Evolutionary conservation across 2,888 invertebrate species (phyloP).

Genomic region (Hypomecis atomaria): DNA sequence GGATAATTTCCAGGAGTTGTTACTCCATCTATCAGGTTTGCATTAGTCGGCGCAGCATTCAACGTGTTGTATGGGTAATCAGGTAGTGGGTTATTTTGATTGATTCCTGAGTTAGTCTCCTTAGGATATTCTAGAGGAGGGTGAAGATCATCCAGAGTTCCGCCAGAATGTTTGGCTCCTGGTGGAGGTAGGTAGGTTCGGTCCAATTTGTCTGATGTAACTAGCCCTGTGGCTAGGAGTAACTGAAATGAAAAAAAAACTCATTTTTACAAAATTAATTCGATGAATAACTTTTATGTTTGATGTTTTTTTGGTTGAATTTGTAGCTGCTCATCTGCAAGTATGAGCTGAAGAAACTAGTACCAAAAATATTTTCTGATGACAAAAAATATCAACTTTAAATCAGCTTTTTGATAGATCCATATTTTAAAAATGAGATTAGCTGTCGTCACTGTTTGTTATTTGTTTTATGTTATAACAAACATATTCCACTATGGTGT

Average conservation of each 20-base stretch:
- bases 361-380: too few relatives aligned
- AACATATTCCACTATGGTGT: too few relatives aligned
- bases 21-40: neutral
- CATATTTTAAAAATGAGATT: too few relatives aligned
- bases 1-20: neutral
- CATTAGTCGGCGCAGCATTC: neutral
- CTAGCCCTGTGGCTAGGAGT: constrained; percentile 56
- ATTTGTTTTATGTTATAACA: too few relatives aligned
- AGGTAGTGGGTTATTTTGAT: neutral
- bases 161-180: constrained; percentile 65
- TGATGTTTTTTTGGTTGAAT: too few relatives aligned
- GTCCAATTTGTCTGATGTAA: constrained; percentile 63
- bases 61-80: neutral
- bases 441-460: too few relatives aligned
- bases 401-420: too few relatives aligned
- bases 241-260: constrained; percentile 62
- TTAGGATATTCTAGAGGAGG: constrained; percentile 61
- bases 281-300: too few relatives aligned
- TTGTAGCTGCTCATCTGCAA: too few relatives aligned
- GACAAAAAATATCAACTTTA: too few relatives aligned
- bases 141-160: constrained; percentile 57
- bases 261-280: too few relatives aligned
- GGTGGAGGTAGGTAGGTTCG: constrained; percentile 71
- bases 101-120: constrained; percentile 25
- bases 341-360: too few relatives aligned